A percentile compares a stretch with the other conserved stretches of the same genome.
Evolutionary conservation across 1,140 invertebrate genomes (phyloP).

Genomic region (Halesus radiatus): DNA sequence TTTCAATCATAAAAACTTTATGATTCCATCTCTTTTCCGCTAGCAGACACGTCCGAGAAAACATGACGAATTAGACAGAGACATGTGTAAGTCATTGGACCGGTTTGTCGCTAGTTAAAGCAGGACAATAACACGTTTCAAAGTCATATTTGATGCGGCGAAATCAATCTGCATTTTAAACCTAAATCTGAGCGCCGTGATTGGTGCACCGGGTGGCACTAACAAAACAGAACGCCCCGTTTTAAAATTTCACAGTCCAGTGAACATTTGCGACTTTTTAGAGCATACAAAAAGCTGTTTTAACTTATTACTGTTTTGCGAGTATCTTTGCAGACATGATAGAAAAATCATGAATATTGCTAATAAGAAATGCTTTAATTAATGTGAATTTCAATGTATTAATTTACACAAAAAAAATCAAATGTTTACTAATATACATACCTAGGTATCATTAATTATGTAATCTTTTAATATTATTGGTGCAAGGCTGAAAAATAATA

Average conservation of each 20-base stretch:
- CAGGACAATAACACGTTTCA: not conserved
- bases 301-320: no score
- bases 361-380: no score
- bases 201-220: slow-evolving; percentile 16
- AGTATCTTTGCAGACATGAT: no score
- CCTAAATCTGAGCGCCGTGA: slow-evolving; percentile 14
- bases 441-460: no score
- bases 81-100: not conserved
- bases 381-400: no score
- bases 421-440: no score
- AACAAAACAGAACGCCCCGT: slow-evolving; percentile 27
- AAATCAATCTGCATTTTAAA: slow-evolving; percentile 33
- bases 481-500: no score
- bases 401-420: no score
- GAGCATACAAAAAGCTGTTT: no score
- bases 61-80: slow-evolving; percentile 2
- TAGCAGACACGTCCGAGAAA: not conserved
- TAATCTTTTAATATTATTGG: no score
- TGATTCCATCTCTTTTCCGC: not conserved
- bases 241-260: slow-evolving; percentile 13
- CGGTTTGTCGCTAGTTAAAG: not conserved
- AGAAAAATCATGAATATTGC: no score
- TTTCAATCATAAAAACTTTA: not conserved
- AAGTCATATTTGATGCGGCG: not conserved
- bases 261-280: slow-evolving; percentile 33